Evolutionary conservation across 2,888 invertebrate species (phyloP), one percentile per base, ranked within the genome.

Genomic region (Pterostichus madidus): DNA sequence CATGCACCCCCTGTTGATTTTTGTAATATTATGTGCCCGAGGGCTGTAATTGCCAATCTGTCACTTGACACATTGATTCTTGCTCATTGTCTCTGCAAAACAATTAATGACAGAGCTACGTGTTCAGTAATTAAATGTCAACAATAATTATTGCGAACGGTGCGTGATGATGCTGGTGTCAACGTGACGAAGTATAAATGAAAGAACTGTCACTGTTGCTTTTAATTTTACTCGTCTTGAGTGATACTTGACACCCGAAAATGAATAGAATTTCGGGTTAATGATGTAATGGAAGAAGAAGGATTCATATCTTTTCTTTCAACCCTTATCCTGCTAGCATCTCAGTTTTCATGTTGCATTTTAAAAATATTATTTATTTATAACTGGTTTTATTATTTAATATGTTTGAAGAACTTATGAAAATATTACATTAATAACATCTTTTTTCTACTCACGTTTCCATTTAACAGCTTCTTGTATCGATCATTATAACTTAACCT

Each of bases 41-140:
- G 49, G 11, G 53, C 32, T 49, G 39, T 64, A 79, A 79, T 79
- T 49, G 79, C 79, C 79, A 79, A 79, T 79, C 79, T 79, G 79
- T 64, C 79, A 64, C 79, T 79, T 79, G 64, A 79, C 79, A 79
- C 79, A 79, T 79, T 79, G 79, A 79, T 61, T 79, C 79, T 79
- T 64, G 79, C 64, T 31, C 64, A 79, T 79, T 79, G 79, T 79
- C 79, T 79, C 39, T 8, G 61, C 17, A 39, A 56, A 61, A 79
- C 49, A 79, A 79, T 79, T 79, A 79, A 79, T 79, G 79, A 64
- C 64, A 64, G 17, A n/a, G n/a, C 49, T 39, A 39, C 61, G 61
- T 79, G 64, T 39, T 64, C 61, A 13, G 24, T 79, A 79, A 79
- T 79, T 79, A 79, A 79, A 79, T 79, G 79, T 79, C 79, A 79